A percentile compares a stretch with the other conserved stretches of the same genome.
phyloP scores from a whole-genome alignment of 2,797 vertebrate species.

The Rhinogobio ventralis region DNA sequence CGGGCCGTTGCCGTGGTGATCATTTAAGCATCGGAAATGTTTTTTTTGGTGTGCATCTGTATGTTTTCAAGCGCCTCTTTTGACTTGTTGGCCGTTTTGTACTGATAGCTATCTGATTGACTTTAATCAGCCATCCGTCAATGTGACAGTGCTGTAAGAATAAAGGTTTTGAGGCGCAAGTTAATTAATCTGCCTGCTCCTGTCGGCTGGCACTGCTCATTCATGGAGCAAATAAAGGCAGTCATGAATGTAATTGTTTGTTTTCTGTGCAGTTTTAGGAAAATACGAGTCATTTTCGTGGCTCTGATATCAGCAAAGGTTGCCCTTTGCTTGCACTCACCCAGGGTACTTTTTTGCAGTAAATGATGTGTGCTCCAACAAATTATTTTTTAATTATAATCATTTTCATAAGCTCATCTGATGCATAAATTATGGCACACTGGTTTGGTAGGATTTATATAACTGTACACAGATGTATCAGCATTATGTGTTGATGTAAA shows the following conservation, averaged over 20 bases:
- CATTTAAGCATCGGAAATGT: constrained; percentile 39
- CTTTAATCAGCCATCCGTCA: constrained; percentile 88
- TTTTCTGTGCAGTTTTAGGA: constrained; percentile 83
- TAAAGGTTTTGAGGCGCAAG: constrained; percentile 85
- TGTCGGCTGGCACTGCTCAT: constrained; percentile 88
- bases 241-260: constrained; percentile 93
- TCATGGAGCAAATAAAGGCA: constrained; percentile 92
- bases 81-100: constrained; percentile 67
- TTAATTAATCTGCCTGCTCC: constrained; percentile 91
- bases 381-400: constrained; percentile 46
- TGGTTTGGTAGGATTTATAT: constrained; percentile 11
- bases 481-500: not conserved
- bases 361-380: constrained; percentile 51
- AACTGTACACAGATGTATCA: not conserved
- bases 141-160: constrained; percentile 85
- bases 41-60: constrained; percentile 43
- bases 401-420: constrained; percentile 17
- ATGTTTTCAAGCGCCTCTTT: constrained; percentile 56
- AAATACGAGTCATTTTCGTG: constrained; percentile 63
- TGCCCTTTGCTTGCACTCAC: constrained; percentile 68
- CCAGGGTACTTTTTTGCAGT: constrained; percentile 31
- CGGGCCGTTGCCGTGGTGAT: constrained; percentile 1
- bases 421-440: constrained; percentile 12
- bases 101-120: constrained; percentile 81
- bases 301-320: constrained; percentile 74